Percentiles rank a stretch among this genome's conserved stretches.
These are phyloP conservation scores for Sebastolobus alascanus DNA, from an alignment of 2,797 vertebrate genomes.

Conservation along the genomic window DNA sequence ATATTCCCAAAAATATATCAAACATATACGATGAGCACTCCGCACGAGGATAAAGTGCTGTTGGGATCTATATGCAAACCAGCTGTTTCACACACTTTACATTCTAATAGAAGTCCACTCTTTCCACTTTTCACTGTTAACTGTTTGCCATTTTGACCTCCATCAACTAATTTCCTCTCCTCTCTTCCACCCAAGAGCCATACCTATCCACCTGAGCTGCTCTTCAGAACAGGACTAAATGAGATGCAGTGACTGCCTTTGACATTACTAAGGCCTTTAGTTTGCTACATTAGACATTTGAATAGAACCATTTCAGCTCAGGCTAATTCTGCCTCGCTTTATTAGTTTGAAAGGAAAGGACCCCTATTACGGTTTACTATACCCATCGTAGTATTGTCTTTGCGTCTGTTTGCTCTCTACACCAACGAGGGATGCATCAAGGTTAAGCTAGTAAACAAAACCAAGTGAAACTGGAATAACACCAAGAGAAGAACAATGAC, in stretches of 20 bases:
- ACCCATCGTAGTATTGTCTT: constrained; percentile 18
- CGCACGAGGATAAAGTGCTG: constrained; percentile 56
- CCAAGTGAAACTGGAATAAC: neutral
- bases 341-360: constrained; percentile 30
- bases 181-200: constrained; percentile 21
- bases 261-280: constrained; percentile 66
- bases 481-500: neutral
- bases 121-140: constrained; percentile 10
- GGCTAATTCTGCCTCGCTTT: constrained; percentile 29
- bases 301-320: constrained; percentile 35
- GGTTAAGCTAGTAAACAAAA: constrained; percentile 15
- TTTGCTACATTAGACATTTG: constrained; percentile 71
- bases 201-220: constrained; percentile 32
- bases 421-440: neutral
- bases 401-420: neutral
- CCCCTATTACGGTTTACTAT: constrained; percentile 8
- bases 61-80: constrained; percentile 45
- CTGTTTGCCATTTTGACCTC: constrained; percentile 26
- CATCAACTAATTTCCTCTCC: constrained; percentile 26
- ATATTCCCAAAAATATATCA: constrained; percentile 66
- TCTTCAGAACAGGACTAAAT: constrained; percentile 41
- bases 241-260: constrained; percentile 59
- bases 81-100: constrained; percentile 38
- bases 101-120: constrained; percentile 46
- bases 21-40: constrained; percentile 65